A percentile compares a stretch with the other conserved stretches of the same genome.
These are phyloP conservation scores for Siphlonurus alternatus DNA, from an alignment of 2,888 invertebrate genomes.

Conservation along the genomic window DNA sequence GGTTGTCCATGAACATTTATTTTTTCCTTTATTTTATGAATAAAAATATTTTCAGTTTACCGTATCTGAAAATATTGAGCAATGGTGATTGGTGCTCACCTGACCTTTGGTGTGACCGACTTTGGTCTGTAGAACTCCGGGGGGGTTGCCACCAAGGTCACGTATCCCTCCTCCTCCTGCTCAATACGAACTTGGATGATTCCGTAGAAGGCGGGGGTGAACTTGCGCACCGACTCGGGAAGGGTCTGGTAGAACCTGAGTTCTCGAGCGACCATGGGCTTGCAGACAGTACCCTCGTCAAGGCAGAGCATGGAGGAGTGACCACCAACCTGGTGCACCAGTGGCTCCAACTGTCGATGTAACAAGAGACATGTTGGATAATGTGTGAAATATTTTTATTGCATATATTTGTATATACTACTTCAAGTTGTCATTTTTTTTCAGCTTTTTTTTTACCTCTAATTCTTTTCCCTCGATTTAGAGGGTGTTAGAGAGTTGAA, in stretches of 20 bases:
- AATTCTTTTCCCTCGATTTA: too few relatives aligned
- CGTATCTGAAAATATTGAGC: too few relatives aligned
- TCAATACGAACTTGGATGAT: conserved; percentile 26
- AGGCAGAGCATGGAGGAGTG: conserved; percentile 33
- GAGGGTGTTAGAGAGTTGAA: too few relatives aligned
- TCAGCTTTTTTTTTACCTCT: too few relatives aligned
- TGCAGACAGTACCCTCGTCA: conserved; percentile 34
- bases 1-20: too few relatives aligned
- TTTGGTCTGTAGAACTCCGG: conserved; percentile 19
- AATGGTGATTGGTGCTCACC: too few relatives aligned
- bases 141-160: conserved; percentile 28
- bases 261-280: conserved; percentile 34
- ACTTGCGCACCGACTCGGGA: conserved; percentile 29
- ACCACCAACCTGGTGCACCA: conserved; percentile 37
- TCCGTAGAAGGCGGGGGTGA: conserved; percentile 35
- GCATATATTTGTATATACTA: too few relatives aligned
- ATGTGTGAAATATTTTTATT: too few relatives aligned
- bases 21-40: too few relatives aligned
- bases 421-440: too few relatives aligned
- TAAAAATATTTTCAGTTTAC: too few relatives aligned
- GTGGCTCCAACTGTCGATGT: conserved; percentile 28
- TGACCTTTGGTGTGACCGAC: conserved; percentile 4
- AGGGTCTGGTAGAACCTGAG: conserved; percentile 35
- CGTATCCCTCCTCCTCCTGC: conserved; percentile 31
- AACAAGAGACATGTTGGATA: not conserved